Percentiles rank a stretch among this genome's conserved stretches.
Evolutionary conservation across 1,140 invertebrate genomes (phyloP).

Genomic region (Propsilocerus akamusi): DNA sequence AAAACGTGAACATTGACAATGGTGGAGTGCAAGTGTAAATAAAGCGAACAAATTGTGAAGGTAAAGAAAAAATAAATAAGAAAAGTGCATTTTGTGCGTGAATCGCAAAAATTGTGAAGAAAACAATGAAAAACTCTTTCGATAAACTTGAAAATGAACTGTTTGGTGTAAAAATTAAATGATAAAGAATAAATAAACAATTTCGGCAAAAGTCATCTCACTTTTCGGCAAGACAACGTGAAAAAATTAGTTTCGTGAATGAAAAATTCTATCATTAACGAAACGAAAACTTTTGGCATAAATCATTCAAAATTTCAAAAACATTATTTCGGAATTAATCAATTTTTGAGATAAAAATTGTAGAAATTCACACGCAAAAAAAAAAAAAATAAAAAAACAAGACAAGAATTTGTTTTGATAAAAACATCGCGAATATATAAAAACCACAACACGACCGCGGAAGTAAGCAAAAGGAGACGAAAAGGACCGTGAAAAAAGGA

Average conservation of each 20-base stretch:
- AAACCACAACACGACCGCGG: no score
- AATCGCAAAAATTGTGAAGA: neutral
- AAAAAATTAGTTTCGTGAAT: neutral
- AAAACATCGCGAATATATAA: no score
- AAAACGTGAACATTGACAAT: neutral
- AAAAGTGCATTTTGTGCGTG: no score
- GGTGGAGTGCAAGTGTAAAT: neutral
- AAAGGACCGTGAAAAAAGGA: no score
- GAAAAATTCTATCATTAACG: neutral
- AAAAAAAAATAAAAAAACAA: neutral
- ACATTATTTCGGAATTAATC: constrained; percentile 2
- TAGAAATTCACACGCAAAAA: neutral
- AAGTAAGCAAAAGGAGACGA: no score
- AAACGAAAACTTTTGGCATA: constrained; percentile 1
- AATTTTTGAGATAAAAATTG: neutral
- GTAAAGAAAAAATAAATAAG: neutral
- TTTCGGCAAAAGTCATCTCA: neutral
- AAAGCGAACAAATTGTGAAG: neutral
- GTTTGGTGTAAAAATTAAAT: neutral
- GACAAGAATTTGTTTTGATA: no score
- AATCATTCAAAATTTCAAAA: constrained; percentile 4
- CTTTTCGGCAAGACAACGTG: neutral
- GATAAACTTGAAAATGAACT: neutral
- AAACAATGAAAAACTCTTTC: neutral
- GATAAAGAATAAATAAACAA: neutral